These are phyloP conservation scores for Eonycteris spelaea DNA, from an alignment of 2,113 vertebrate species.

Conservation along the genomic window DNA sequence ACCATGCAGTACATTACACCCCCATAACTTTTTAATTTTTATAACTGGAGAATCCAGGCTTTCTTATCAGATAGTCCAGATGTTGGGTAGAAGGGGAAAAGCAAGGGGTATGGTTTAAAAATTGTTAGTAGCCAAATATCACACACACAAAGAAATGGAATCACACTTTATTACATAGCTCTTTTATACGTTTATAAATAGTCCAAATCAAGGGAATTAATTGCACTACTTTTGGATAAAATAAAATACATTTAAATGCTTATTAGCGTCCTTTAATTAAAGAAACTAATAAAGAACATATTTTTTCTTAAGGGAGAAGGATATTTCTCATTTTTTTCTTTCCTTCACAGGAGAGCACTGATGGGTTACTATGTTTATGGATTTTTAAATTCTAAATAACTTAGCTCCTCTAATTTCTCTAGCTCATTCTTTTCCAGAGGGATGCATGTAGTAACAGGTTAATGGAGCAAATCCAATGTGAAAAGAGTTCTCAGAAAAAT, in stretches of 20 bases:
- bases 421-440: not conserved
- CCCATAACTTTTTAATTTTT: not conserved
- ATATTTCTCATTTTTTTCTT: not conserved
- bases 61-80: not conserved
- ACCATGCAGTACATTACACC: not conserved
- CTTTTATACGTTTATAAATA: not conserved
- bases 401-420: not conserved
- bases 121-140: not conserved
- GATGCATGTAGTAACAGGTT: not conserved
- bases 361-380: not conserved
- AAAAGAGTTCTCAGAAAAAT: not conserved
- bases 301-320: not conserved
- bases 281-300: not conserved
- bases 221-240: not conserved
- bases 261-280: not conserved
- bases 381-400: not conserved
- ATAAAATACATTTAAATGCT: not conserved
- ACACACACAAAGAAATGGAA: not conserved
- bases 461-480: not conserved
- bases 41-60: not conserved
- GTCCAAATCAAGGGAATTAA: not conserved
- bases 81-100: not conserved
- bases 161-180: not conserved
- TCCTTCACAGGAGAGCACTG: not conserved
- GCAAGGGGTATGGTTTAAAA: not conserved